Conservation (phyloP, 2,113 vertebrate genomes). For the Siphamia tubifer region DNA sequence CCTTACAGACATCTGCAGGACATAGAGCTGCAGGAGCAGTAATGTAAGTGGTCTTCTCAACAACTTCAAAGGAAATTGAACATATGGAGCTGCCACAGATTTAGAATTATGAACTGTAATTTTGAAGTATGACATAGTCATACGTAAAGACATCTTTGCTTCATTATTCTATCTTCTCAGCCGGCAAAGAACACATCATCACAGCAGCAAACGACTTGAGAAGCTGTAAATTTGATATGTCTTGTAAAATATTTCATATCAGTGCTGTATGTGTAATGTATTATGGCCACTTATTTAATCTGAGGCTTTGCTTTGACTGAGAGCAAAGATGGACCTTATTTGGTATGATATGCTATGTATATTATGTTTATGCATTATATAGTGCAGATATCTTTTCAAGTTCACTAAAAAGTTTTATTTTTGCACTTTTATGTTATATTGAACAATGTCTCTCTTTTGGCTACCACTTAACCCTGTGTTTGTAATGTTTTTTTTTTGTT, state of each 20-base stretch:
- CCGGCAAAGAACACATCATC: not conserved
- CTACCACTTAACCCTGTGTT: constrained; percentile 49
- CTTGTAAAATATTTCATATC: constrained; percentile 22
- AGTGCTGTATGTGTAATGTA: constrained; percentile 41
- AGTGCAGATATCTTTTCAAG: constrained; percentile 47
- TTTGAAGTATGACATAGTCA: not conserved
- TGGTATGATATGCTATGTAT: constrained; percentile 63
- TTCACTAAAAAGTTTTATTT: constrained; percentile 55
- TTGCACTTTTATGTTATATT: constrained; percentile 49
- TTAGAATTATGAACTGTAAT: not conserved
- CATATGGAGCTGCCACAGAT: not conserved
- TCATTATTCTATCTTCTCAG: constrained; percentile 10
- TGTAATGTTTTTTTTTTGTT: constrained; percentile 50
- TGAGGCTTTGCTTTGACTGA: constrained; percentile 41
- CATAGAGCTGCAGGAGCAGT: constrained; percentile 50
- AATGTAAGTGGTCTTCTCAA: constrained; percentile 50
- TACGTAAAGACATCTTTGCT: not conserved
- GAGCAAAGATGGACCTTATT: constrained; percentile 41
- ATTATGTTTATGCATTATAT: constrained; percentile 54
- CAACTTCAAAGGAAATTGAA: not conserved
- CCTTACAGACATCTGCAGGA: constrained; percentile 37
- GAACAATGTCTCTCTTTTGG: constrained; percentile 43
- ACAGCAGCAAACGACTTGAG: constrained; percentile 30
- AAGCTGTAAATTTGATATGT: constrained; percentile 44
- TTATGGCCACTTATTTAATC: constrained; percentile 53